Evolutionary conservation across 2,888 invertebrate genomes (phyloP).

Genomic region (Rotaria magnacalcarata): DNA sequence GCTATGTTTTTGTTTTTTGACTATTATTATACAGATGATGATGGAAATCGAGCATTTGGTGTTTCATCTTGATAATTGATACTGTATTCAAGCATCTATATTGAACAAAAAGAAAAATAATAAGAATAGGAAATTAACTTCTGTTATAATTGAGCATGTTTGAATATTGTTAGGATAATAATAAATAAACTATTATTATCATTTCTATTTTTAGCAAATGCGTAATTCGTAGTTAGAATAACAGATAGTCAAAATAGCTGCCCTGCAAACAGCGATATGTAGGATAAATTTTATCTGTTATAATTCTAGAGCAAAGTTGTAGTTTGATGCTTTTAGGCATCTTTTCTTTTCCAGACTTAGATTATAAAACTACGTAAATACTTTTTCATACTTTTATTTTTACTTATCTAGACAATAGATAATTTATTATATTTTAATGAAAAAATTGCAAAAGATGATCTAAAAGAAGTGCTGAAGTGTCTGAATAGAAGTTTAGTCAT

Average conservation of each 20-base stretch:
- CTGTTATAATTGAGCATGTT: no score
- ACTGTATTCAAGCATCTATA: constrained; percentile 27
- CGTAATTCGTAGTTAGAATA: no score
- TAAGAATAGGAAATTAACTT: not conserved
- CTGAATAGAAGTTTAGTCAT: no score
- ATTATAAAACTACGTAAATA: not conserved
- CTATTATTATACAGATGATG: not conserved
- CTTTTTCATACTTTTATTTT: not conserved
- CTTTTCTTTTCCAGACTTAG: not conserved
- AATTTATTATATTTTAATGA: not conserved
- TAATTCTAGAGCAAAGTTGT: not conserved
- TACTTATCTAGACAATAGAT: not conserved
- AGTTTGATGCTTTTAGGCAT: not conserved
- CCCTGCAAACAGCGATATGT: no score
- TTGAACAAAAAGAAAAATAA: not conserved
- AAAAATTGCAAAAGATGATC: no score
- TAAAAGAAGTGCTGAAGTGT: no score
- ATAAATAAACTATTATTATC: not conserved
- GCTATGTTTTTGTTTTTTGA: not conserved
- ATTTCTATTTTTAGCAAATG: not conserved
- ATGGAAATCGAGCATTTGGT: constrained; percentile 33
- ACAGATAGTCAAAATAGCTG: no score
- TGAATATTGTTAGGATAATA: not conserved
- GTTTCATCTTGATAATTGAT: constrained; percentile 35
- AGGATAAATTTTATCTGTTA: not conserved